Percentiles rank a stretch among this genome's conserved stretches.
phyloP scores from a whole-genome alignment of 2,113 vertebrate genomes.

The Alethe castanea region DNA sequence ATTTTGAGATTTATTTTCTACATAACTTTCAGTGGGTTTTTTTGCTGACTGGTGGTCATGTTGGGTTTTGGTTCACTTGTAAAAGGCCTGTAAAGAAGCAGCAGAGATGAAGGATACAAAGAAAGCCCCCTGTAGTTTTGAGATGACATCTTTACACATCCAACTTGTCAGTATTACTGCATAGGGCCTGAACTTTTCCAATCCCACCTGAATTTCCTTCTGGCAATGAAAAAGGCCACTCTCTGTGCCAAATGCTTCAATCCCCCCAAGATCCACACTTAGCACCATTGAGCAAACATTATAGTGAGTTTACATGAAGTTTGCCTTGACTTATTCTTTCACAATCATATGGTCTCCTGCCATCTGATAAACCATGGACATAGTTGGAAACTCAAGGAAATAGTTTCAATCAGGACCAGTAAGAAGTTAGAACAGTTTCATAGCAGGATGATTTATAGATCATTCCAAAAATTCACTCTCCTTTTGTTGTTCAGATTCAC shows the following conservation, averaged over 20 bases:
- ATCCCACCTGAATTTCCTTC: not conserved
- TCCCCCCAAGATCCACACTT: not conserved
- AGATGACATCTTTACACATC: not conserved
- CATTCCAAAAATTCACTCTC: not conserved
- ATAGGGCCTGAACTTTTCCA: not conserved
- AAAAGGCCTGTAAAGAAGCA: not conserved
- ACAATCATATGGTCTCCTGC: not conserved
- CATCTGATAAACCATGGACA: not conserved
- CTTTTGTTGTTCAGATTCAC: not conserved
- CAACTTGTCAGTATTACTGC: rapidly evolving
- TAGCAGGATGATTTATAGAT: not conserved
- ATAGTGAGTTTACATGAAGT: not conserved
- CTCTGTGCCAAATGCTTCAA: not conserved
- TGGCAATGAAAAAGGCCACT: not conserved
- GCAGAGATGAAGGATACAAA: not conserved
- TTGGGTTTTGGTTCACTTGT: not conserved
- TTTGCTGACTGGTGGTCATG: not conserved
- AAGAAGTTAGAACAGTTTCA: not conserved
- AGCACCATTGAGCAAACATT: not conserved
- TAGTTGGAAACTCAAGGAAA: not conserved
- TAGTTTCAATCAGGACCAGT: not conserved
- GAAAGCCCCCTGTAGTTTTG: not conserved
- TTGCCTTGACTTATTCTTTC: not conserved
- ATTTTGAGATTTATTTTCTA: not conserved
- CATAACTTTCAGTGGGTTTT: not conserved